Evolutionary conservation across 2,888 invertebrate species (phyloP).

Genomic region (Antitype chi): DNA sequence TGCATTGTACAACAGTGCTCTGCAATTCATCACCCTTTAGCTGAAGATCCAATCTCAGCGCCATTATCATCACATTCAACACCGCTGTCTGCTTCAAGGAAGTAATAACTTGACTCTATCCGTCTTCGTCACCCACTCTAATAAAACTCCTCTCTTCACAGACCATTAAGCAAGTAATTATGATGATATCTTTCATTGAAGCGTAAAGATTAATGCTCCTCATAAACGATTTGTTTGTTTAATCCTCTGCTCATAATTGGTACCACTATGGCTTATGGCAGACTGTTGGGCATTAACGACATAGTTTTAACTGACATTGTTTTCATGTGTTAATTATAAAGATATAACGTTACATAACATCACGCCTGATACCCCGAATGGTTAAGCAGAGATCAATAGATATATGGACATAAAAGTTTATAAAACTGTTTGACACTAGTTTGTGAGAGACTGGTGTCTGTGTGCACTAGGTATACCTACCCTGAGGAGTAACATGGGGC

Average conservation of each 20-base stretch:
- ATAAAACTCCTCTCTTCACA: conserved; percentile 39
- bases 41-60: neutral
- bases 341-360: neutral
- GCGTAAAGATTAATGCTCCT: conserved; percentile 52
- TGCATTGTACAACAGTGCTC: neutral
- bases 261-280: conserved; percentile 23
- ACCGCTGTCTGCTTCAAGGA: neutral
- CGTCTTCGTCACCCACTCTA: conserved; percentile 34
- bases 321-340: neutral
- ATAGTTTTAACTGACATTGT: neutral
- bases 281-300: conserved; percentile 15
- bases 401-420: too few relatives aligned
- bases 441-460: too few relatives aligned
- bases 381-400: neutral
- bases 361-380: neutral
- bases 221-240: conserved; percentile 60
- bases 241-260: conserved; percentile 55
- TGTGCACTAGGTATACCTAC: too few relatives aligned
- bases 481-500: too few relatives aligned
- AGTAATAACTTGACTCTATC: conserved; percentile 10
- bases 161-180: conserved; percentile 44
- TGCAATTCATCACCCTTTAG: neutral
- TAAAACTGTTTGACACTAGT: too few relatives aligned
- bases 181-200: conserved; percentile 47
- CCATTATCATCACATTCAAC: neutral